phyloP scores from a whole-genome alignment of 2,888 invertebrate genomes.

The Tuberolachnus salignus region DNA sequence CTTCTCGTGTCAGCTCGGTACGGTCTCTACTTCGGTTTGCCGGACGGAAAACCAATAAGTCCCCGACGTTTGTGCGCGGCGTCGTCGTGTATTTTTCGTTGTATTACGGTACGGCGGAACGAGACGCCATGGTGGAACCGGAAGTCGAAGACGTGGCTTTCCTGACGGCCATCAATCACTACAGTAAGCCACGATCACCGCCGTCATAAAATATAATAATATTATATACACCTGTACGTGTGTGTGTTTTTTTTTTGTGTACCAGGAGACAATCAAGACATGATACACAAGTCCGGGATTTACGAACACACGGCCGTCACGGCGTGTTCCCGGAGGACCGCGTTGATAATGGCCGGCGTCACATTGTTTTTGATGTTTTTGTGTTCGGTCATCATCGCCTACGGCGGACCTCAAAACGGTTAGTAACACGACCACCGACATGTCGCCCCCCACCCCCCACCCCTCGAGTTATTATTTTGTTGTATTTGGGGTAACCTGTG shows the following conservation, averaged over 20 bases:
- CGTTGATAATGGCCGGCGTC: conserved; percentile 79
- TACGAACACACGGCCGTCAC: conserved; percentile 80
- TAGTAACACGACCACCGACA: conserved; percentile 61
- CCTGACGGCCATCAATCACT: conserved; percentile 71
- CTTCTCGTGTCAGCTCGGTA: neutral
- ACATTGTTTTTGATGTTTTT: conserved; percentile 81
- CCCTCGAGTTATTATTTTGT: no score
- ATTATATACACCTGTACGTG: no score
- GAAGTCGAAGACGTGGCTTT: conserved; percentile 93
- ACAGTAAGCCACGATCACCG: conserved; percentile 56
- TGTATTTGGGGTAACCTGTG: neutral
- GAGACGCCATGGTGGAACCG: conserved; percentile 78
- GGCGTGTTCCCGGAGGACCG: conserved; percentile 85
- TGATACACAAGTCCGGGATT: conserved; percentile 71
- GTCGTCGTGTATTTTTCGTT: no score
- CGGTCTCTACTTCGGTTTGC: neutral
- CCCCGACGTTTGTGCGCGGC: neutral
- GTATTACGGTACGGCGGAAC: no score
- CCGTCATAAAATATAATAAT: no score
- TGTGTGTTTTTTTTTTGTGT: neutral
- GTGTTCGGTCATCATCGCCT: conserved; percentile 85
- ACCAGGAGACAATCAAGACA: conserved; percentile 70
- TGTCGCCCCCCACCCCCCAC: no score
- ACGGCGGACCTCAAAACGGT: conserved; percentile 87
- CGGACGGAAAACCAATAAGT: neutral